A percentile compares a stretch with the other conserved stretches of the same genome.
phyloP scores from a whole-genome alignment of 2,888 invertebrate genomes.

The Ophion ventricosus region DNA sequence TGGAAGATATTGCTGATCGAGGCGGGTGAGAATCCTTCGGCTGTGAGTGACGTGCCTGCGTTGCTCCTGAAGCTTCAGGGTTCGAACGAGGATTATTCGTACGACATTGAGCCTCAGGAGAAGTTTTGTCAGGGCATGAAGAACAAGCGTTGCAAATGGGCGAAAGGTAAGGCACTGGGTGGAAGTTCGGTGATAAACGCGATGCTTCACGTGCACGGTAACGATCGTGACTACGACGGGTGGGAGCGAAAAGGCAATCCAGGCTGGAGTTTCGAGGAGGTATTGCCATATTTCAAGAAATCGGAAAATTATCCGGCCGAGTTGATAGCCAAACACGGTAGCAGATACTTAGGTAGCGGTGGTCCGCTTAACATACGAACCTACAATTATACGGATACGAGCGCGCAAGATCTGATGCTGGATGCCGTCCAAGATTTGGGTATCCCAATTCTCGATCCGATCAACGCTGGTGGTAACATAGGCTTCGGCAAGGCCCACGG shows the following conservation, averaged over 20 bases:
- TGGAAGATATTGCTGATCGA: slow-evolving; percentile 85
- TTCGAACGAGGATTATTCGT: slow-evolving; percentile 83
- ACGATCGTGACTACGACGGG: slow-evolving; percentile 86
- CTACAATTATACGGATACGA: slow-evolving; percentile 78
- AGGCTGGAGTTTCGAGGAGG: slow-evolving; percentile 86
- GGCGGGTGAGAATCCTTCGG: slow-evolving; percentile 83
- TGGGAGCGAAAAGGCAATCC: slow-evolving; percentile 87
- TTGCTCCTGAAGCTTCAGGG: slow-evolving; percentile 76
- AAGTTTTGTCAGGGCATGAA: slow-evolving; percentile 80
- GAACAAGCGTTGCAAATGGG: slow-evolving; percentile 84
- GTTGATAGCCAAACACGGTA: slow-evolving; percentile 78
- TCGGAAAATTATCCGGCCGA: slow-evolving; percentile 73
- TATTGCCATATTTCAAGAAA: slow-evolving; percentile 81
- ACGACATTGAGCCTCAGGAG: slow-evolving; percentile 83
- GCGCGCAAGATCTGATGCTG: slow-evolving; percentile 81
- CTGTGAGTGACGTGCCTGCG: slow-evolving; percentile 83
- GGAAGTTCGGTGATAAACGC: slow-evolving; percentile 87
- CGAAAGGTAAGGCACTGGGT: slow-evolving; percentile 87
- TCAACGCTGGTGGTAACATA: slow-evolving; percentile 82
- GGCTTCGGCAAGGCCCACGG: slow-evolving; percentile 84
- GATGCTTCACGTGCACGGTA: slow-evolving; percentile 88
- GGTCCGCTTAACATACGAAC: slow-evolving; percentile 84
- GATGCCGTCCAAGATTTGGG: slow-evolving; percentile 84
- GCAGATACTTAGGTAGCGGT: slow-evolving; percentile 80
- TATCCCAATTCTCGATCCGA: slow-evolving; percentile 77